Base-by-base conservation (phyloP, 2,113 vertebrate species). In the Narcine bancroftii region DNA sequence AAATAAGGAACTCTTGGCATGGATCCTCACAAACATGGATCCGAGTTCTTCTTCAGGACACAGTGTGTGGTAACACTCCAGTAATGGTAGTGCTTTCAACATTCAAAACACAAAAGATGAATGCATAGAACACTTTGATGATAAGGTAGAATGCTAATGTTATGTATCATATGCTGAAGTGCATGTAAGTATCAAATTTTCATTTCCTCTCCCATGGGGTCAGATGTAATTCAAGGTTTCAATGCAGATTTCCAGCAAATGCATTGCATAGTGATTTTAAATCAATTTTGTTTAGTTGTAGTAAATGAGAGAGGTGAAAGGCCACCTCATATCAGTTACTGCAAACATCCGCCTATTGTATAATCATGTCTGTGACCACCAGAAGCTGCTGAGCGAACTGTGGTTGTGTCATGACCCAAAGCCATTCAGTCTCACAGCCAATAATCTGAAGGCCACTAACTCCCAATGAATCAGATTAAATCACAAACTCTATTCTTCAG, bases 311-410 rank as follows among this genome's bases (percentile, higher is more conserved):
- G n/a, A 56, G 81, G 81, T 56, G 81, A 85, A 85, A 85, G 50
- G 50, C 50, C 33, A 56, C 3, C n/a, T 15, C 56, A 85, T 85
- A 56, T 85, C 50, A 85, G 26, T 85, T 85, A 53, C 77, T 81
- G 45, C 77, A 81, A 81, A 81, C 77, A 81, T 81, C 77, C 45
- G 45, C 33, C 50, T 85, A 56, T 56, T 85, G 81, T 85, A 33
- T 56, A 85, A 56, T 56, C 81, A 85, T 17, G 10, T 85, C 47
- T 85, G 81, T 56, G 50, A 56, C 81, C 50, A 85, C 13, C 81
- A 85, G 81, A 85, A 85, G 47, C 81, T 56, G 50, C 33, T 56
- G 50, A 85, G 29, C n/a, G 33, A 81, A 85, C 81, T 56, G 21
- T 83, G 47, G 29, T 83, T 83, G 29, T 56, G 29, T 56, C 77